Evolutionary conservation across 2,113 vertebrate species (phyloP), one percentile per base, ranked within the genome.

Genomic region (Callipepla californica): DNA sequence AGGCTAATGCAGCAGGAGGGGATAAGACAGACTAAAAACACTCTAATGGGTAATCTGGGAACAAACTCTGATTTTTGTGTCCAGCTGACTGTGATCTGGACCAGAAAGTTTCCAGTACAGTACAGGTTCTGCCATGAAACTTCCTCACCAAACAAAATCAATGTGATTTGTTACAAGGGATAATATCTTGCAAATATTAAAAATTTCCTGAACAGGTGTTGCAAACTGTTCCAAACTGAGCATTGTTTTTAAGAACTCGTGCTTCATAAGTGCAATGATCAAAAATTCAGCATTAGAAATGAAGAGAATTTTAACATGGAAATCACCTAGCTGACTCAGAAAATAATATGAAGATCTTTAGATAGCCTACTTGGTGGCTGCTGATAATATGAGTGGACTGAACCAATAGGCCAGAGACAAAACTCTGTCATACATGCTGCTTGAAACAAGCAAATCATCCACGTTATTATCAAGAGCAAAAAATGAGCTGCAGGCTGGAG

Each of bases 391-490:
- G n/a, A 40, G 36, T 4, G 2, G 61, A 26, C 30, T 70, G 53
- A 78, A 32, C 9, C 1, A 3, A 66, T 2, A 5, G 36, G 58
- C 50, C 40, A 80, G 21, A 53, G 50, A 91, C 57, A 42, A 93
- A 87, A 80, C 4, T 1, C 25, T 6, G 12, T 9, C 0, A 0
- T 11, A 9, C 14, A 44, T 42, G 19, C 20, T 59, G 26, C n/a
- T 80, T 85, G 72, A 74, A 89, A 66, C 23, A 87, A 66, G 30
- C 17, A 81, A 86, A 87, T 7, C 0, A 1, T 7, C 3, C 4
- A 0, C 0, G 0, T 34, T 8, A 4, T 21, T 73, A 74, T 17
- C 13, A 50, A 70, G 15, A 58, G 45, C 0, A 2, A 73, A 93
- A 93, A 90, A 65, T 11, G 23, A 79, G n/a, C 36, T 75, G 62